Base-by-base conservation (phyloP, 2,797 vertebrate species). In the Gastrophryne carolinensis region DNA sequence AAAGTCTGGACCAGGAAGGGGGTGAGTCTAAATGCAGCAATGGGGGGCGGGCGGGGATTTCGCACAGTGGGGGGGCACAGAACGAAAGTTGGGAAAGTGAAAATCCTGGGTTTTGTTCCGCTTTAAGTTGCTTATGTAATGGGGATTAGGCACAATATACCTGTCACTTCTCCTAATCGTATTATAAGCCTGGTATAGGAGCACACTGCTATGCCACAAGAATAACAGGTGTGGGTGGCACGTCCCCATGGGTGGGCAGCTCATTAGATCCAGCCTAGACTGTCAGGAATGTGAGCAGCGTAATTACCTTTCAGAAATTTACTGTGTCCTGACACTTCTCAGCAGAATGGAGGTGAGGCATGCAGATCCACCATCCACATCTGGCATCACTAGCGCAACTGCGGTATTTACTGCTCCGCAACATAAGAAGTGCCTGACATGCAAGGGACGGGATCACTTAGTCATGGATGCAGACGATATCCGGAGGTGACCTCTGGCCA, bases 331-430 rank as follows among this genome's bases (percentile, higher is more conserved):
- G n/a, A 26, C 12, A 6, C 15, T 24, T 58, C 27, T 44, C 64
- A 41, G 34, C 47, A 44, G 39, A 68, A 61, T 60, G 39, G 52
- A 75, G 34, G 73, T 10, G 26, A 44, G 57, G 21, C 52, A 60
- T 10, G 23, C 32, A 41, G 15, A 65, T 27, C 69, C 19, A 53
- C 27, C 17, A 34, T 32, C 52, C 44, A 68, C 54, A 67, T 67
- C 52, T 67, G 72, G 63, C 32, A 67, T 34, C 44, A 49, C 52
- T 39, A 35, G 29, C 21, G 35, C 13, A 29, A 37, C 32, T 50
- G 34, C 19, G 15, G 21, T 10, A 24, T 53, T 44, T 50, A 27
- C 19, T 9, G 4, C 12, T 7, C 24, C 39, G 15, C 26, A 41
- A 32, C 29, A 34, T 62, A 62, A 32, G 49, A 17, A 73, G 11